Percentiles rank a stretch among this genome's conserved stretches.
Evolutionary conservation across 1,140 invertebrate genomes (phyloP).

Genomic region (Ridgeia piscesae): DNA sequence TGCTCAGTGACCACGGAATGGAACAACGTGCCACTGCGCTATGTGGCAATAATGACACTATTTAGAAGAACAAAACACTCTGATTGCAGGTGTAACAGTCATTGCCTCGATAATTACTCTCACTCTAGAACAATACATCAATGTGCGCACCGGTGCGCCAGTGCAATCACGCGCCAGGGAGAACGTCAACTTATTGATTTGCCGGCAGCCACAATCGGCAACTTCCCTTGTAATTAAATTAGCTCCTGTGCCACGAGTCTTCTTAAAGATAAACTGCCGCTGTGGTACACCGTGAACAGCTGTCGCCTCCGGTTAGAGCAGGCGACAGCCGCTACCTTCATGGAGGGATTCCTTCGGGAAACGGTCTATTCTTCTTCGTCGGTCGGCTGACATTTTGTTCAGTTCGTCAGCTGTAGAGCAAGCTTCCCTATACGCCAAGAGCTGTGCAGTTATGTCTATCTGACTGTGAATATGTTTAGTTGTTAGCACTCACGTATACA

Average conservation of each 20-base stretch:
- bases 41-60: background rate
- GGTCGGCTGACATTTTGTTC: background rate
- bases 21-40: background rate
- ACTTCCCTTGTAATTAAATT: background rate
- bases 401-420: background rate
- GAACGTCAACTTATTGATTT: conserved; percentile 1
- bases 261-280: background rate
- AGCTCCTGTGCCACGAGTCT: background rate
- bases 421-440: background rate
- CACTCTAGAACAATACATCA: background rate
- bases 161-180: background rate
- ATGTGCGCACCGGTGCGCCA: background rate
- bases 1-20: too few relatives aligned
- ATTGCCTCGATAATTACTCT: background rate
- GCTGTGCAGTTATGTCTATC: background rate
- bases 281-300: background rate
- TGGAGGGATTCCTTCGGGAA: background rate
- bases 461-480: background rate
- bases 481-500: background rate
- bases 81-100: background rate
- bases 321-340: background rate
- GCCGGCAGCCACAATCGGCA: background rate
- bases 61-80: conserved; percentile 16
- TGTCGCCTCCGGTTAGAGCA: background rate
- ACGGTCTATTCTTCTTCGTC: background rate